Percentiles rank a stretch among this genome's conserved stretches.
These are phyloP conservation scores for Brachyhypopomus gauderio DNA, from an alignment of 2,113 vertebrate species.

Conservation along the genomic window DNA sequence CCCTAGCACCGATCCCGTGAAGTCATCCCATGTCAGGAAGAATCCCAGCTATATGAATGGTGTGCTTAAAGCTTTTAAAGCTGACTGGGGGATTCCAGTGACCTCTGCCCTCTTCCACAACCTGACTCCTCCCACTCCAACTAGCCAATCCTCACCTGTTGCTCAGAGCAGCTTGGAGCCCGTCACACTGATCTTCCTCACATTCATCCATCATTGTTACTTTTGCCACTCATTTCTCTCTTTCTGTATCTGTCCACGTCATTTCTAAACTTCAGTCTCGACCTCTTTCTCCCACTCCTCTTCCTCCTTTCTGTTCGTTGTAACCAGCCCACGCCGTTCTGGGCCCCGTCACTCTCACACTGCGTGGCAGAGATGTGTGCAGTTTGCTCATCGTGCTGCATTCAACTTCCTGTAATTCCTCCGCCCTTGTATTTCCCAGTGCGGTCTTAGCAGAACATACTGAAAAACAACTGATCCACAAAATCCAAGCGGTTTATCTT, in stretches of 20 bases:
- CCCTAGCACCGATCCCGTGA: background rate
- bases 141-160: background rate
- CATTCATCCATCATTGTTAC: background rate
- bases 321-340: conserved; percentile 11
- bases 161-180: conserved; percentile 4
- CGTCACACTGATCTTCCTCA: background rate
- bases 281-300: background rate
- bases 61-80: conserved; percentile 4
- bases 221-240: background rate
- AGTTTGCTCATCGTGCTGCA: background rate
- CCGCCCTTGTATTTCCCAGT: background rate
- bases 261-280: background rate
- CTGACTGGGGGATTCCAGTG: conserved; percentile 13
- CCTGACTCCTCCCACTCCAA: conserved; percentile 32
- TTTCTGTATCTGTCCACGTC: too few relatives aligned
- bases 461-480: background rate
- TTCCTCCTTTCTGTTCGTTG: conserved; percentile 2
- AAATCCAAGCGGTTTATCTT: background rate
- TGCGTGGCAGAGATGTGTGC: too few relatives aligned
- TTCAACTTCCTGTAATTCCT: background rate
- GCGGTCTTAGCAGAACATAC: background rate
- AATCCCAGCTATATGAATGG: background rate
- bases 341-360: background rate
- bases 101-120: conserved; percentile 8
- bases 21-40: background rate